A percentile compares a stretch with the other conserved stretches of the same genome.
Evolutionary conservation across 2,888 invertebrate species (phyloP).

Genomic region (Tenthredo mesomela): DNA sequence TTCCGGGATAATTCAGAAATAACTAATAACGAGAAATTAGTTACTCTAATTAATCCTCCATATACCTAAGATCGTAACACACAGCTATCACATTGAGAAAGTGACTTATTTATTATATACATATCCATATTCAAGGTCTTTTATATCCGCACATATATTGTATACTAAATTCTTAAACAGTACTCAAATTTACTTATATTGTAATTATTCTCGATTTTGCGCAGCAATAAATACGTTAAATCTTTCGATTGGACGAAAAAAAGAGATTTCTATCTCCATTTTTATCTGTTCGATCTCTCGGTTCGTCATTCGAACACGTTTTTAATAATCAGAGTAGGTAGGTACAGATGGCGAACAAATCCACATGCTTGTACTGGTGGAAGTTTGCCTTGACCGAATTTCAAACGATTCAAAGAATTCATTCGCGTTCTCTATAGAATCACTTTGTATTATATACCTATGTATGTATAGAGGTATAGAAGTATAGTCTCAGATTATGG

Average conservation of each 20-base stretch:
- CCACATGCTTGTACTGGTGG: too few species aligned
- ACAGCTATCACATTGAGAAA: background rate
- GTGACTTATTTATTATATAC: background rate
- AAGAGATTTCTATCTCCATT: background rate
- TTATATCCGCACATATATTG: background rate
- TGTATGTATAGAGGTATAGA: background rate
- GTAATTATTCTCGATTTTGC: background rate
- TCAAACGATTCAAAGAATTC: conserved; percentile 17
- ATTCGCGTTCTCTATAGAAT: background rate
- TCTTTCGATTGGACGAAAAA: background rate
- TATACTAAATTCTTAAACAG: too few species aligned
- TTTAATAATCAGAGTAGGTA: conserved; percentile 15
- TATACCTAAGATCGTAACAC: background rate
- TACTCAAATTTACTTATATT: too few species aligned
- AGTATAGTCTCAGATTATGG: too few species aligned
- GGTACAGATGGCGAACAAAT: background rate
- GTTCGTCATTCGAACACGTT: background rate
- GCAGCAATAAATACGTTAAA: background rate
- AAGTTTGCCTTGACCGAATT: conserved; percentile 49
- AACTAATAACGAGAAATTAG: background rate
- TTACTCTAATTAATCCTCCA: background rate
- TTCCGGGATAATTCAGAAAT: background rate
- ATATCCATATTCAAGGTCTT: background rate
- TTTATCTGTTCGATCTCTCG: background rate
- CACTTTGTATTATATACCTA: background rate